Conservation (phyloP, 2,113 vertebrate genomes). For the Corythornis vintsioides region DNA sequence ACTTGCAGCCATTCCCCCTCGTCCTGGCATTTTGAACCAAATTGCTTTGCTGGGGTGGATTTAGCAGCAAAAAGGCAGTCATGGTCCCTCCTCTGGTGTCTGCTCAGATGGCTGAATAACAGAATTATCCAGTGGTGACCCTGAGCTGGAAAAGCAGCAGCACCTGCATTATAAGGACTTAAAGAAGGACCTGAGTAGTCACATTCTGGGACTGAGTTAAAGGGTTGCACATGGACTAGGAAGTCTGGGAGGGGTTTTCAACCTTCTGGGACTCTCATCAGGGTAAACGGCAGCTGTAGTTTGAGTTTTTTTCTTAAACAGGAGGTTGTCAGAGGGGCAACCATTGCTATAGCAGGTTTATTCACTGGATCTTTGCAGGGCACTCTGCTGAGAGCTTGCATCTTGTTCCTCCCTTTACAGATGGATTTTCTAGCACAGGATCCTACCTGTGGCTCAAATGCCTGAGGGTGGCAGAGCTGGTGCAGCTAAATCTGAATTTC, state of each 20-base stretch:
- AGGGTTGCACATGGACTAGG: neutral
- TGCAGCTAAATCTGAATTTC: neutral
- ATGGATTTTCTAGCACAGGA: fast-evolving
- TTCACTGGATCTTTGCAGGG: neutral
- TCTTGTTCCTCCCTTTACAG: neutral
- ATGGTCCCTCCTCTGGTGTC: neutral
- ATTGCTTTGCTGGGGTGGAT: neutral
- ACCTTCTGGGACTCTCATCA: neutral
- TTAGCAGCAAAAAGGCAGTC: neutral
- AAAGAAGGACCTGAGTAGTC: neutral
- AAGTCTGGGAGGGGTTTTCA: neutral
- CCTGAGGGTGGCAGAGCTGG: neutral
- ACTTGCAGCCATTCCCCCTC: too few species aligned
- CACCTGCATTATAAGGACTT: neutral
- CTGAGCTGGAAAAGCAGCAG: neutral
- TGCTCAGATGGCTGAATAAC: neutral
- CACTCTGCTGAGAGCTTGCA: neutral
- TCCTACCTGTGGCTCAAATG: neutral
- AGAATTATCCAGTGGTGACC: neutral
- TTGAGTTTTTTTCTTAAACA: neutral
- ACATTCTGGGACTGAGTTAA: neutral
- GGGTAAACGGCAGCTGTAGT: neutral
- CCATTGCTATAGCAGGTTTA: neutral
- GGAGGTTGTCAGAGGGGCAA: neutral
- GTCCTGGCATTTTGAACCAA: neutral